Conservation (phyloP, 2,797 vertebrate species). For the Dallia pectoralis region DNA sequence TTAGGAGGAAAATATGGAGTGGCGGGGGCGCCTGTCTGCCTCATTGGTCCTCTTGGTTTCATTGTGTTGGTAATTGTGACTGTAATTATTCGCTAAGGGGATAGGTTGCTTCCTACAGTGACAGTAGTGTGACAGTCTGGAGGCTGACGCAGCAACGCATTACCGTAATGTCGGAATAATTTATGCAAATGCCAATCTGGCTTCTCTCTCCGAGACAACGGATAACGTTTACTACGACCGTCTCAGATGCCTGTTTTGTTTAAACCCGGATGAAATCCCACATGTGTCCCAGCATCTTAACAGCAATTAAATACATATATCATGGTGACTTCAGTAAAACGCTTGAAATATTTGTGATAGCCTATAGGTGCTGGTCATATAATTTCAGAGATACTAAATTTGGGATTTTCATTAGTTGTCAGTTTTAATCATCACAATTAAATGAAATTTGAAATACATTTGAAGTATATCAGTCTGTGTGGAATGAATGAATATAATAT, state of each 20-base stretch:
- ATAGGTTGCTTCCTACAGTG: neutral
- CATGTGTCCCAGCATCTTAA: neutral
- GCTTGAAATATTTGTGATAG: neutral
- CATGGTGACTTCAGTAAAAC: neutral
- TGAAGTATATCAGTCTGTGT: too few species aligned
- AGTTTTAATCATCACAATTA: too few species aligned
- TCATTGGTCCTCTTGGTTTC: neutral
- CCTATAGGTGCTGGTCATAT: too few species aligned
- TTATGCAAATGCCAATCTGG: neutral
- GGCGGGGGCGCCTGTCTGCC: neutral
- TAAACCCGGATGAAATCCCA: neutral
- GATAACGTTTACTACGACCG: neutral
- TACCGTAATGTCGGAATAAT: neutral
- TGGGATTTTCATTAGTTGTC: too few species aligned
- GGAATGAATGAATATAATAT: too few species aligned
- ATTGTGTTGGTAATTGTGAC: slow-evolving; percentile 2
- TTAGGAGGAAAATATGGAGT: neutral
- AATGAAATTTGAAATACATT: too few species aligned
- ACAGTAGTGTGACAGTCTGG: neutral
- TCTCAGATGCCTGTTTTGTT: neutral
- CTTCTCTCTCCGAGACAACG: neutral
- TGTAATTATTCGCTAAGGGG: slow-evolving; percentile 4
- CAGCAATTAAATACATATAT: neutral
- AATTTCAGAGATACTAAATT: too few species aligned
- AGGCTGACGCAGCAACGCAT: neutral